Conservation (phyloP, 2,113 vertebrate species). For the Leptosomus discolor region DNA sequence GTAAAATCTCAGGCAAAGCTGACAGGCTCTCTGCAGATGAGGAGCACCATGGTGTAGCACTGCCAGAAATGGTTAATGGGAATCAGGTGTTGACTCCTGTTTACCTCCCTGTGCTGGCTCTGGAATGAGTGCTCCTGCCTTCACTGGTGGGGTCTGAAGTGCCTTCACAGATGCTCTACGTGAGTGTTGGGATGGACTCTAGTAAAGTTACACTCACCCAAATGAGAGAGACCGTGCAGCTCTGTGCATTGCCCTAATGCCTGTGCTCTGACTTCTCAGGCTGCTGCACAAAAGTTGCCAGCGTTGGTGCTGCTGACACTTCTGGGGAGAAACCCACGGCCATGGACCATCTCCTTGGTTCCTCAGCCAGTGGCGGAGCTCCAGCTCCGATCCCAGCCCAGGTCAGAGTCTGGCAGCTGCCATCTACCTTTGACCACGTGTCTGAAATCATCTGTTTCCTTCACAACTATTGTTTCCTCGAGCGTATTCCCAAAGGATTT, state of each 20-base stretch:
- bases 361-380: accelerated
- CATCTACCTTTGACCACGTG: background rate
- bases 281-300: background rate
- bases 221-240: accelerated
- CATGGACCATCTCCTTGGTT: accelerated
- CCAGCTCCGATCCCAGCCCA: background rate
- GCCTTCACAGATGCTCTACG: accelerated
- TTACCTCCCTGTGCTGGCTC: background rate
- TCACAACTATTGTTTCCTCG: background rate
- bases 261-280: background rate
- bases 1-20: background rate
- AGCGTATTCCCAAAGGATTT: background rate
- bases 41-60: accelerated
- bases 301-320: accelerated
- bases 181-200: accelerated
- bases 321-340: background rate
- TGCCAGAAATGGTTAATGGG: background rate
- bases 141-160: accelerated
- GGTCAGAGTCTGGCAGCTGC: background rate
- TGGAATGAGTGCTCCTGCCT: background rate
- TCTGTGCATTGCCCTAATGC: background rate
- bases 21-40: background rate
- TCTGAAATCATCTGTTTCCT: background rate
- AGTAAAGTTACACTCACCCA: accelerated
- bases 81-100: background rate